These are phyloP conservation scores for Geotrypetes seraphini DNA, from an alignment of 2,797 vertebrate species.

Conservation along the genomic window DNA sequence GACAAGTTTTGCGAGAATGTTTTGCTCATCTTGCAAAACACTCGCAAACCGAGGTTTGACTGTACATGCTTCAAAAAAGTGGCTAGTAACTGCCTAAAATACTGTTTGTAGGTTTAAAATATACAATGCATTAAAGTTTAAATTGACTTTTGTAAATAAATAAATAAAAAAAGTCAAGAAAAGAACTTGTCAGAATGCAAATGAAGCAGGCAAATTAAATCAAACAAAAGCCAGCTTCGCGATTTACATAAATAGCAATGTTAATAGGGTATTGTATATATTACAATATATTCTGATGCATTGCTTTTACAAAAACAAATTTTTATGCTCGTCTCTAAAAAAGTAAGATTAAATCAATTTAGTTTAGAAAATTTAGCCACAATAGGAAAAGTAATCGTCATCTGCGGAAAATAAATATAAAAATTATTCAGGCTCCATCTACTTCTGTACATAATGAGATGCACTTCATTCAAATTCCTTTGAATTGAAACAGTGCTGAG, in stretches of 20 bases:
- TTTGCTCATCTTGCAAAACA: too few species aligned
- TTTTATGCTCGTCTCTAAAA: conserved; percentile 57
- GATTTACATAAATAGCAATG: conserved; percentile 68
- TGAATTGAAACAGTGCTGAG: conserved; percentile 71
- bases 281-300: conserved; percentile 58
- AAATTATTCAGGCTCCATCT: conserved; percentile 69
- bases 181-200: conserved; percentile 65
- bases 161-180: conserved; percentile 59
- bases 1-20: too few species aligned
- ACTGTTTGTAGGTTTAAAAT: conserved; percentile 61
- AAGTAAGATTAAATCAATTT: conserved; percentile 65
- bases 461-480: conserved; percentile 74
- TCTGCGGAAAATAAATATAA: conserved; percentile 68
- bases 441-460: conserved; percentile 71
- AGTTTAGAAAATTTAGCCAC: conserved; percentile 67
- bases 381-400: conserved; percentile 61
- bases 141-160: conserved; percentile 69
- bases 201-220: conserved; percentile 69
- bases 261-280: conserved; percentile 66
- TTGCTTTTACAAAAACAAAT: conserved; percentile 63
- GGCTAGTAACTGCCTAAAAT: conserved; percentile 46
- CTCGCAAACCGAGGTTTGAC: too few species aligned
- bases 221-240: conserved; percentile 64
- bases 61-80: too few species aligned
- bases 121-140: conserved; percentile 61